phyloP scores from a whole-genome alignment of 92 coral and sea anemone species.

The Siderastrea radians region DNA sequence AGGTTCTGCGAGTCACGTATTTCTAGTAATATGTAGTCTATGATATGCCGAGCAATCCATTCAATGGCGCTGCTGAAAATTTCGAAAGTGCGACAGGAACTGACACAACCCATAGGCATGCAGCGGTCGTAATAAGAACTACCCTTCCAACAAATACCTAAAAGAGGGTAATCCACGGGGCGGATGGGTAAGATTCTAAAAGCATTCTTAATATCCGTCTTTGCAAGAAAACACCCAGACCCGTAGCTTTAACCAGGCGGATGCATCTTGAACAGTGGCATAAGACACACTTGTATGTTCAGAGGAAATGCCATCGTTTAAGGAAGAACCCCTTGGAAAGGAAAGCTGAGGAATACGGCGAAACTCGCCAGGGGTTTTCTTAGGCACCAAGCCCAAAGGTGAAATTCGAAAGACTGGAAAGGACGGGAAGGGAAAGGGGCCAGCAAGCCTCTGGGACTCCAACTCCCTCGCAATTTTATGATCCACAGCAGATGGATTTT shows the following conservation, averaged over 20 bases:
- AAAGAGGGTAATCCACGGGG: no score
- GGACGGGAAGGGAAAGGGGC: slow-evolving; percentile 66
- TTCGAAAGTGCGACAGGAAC: slow-evolving; percentile 76
- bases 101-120: slow-evolving; percentile 79
- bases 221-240: no score
- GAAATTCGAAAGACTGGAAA: slow-evolving; percentile 53
- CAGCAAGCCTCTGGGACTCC: slow-evolving; percentile 52
- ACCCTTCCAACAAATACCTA: no score
- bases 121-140: background rate
- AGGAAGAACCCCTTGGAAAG: slow-evolving; percentile 67
- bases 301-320: slow-evolving; percentile 73
- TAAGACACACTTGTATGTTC: background rate
- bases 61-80: slow-evolving; percentile 71
- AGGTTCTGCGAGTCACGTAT: no score
- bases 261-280: no score
- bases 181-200: no score
- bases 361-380: slow-evolving; percentile 71
- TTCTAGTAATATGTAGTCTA: slow-evolving; percentile 49
- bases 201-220: no score
- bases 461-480: slow-evolving; percentile 41
- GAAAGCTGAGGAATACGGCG: slow-evolving; percentile 74
- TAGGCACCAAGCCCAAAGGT: slow-evolving; percentile 78
- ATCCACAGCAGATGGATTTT: slow-evolving; percentile 28
- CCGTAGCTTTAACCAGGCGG: no score
- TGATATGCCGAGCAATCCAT: slow-evolving; percentile 71